Conservation (phyloP, 37 sponge, comb jelly and placozoan species). For the Halichondria panicea region DNA sequence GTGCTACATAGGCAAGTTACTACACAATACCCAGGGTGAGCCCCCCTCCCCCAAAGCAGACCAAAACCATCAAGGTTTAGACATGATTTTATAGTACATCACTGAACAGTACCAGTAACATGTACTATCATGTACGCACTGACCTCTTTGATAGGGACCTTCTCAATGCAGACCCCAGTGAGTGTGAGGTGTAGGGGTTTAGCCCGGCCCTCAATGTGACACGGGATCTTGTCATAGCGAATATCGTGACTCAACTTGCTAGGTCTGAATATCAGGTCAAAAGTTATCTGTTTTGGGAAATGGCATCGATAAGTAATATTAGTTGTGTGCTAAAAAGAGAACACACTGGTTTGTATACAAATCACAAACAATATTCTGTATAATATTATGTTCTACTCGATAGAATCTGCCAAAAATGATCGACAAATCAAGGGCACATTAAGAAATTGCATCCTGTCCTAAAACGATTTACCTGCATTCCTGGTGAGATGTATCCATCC, state of each 20-base stretch:
- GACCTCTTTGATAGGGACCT: conserved; percentile 81
- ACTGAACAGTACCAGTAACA: too few relatives aligned
- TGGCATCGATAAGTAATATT: neutral
- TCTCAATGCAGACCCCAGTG: conserved; percentile 86
- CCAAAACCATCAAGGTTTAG: neutral
- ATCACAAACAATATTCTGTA: neutral
- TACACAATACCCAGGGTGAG: too few relatives aligned
- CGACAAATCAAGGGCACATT: neutral
- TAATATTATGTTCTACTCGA: neutral
- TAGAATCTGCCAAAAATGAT: neutral
- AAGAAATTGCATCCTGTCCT: too few relatives aligned
- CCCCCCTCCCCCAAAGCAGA: neutral
- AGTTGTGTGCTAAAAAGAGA: neutral
- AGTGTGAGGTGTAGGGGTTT: conserved; percentile 82
- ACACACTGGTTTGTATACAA: neutral
- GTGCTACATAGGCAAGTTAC: too few relatives aligned
- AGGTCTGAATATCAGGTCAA: conserved; percentile 89
- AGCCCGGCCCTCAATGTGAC: conserved; percentile 49
- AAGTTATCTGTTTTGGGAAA: conserved; percentile 42
- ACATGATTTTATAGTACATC: neutral
- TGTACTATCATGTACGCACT: neutral
- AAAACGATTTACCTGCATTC: conserved; percentile 78
- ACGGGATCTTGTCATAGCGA: conserved; percentile 71
- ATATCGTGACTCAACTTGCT: conserved; percentile 69
- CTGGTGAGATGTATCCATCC: conserved; percentile 92